A percentile compares a stretch with the other conserved stretches of the same genome.
Conservation (phyloP, 1,140 invertebrate genomes). For the Augochlora pura region DNA sequence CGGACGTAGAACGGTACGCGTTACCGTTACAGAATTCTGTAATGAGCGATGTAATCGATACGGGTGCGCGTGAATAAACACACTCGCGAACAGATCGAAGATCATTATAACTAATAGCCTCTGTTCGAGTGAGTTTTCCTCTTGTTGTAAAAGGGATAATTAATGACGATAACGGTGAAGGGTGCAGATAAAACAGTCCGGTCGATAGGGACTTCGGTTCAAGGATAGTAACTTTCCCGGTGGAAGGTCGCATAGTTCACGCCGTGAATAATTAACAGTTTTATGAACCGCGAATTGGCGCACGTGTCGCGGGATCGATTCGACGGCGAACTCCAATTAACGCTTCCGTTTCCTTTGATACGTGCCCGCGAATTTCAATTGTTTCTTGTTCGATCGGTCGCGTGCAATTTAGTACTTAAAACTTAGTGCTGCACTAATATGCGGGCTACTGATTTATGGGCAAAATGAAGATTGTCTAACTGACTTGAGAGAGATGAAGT, state of each 20-base stretch:
- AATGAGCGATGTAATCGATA: neutral
- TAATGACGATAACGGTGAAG: constrained; percentile 25
- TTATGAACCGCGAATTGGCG: neutral
- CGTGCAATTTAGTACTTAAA: too few species aligned
- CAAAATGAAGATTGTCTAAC: too few species aligned
- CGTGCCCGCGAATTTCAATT: neutral
- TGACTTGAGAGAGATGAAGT: too few species aligned
- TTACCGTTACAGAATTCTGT: neutral
- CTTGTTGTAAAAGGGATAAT: constrained; percentile 19
- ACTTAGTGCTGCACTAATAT: too few species aligned
- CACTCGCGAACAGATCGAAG: neutral
- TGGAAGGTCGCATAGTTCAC: constrained; percentile 1
- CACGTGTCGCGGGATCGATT: too few species aligned
- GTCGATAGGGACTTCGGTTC: constrained; percentile 30
- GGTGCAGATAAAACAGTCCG: constrained; percentile 26
- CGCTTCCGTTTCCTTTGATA: neutral
- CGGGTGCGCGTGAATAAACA: neutral
- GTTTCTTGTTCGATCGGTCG: neutral
- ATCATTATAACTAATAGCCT: constrained; percentile 5
- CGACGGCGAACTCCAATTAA: neutral
- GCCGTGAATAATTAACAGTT: constrained; percentile 6
- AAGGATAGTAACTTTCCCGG: constrained; percentile 18
- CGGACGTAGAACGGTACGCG: neutral
- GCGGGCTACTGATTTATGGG: too few species aligned
- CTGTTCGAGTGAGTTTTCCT: neutral